Evolutionary conservation across 2,888 invertebrate genomes (phyloP).

Genomic region (Amphipyra berbera): DNA sequence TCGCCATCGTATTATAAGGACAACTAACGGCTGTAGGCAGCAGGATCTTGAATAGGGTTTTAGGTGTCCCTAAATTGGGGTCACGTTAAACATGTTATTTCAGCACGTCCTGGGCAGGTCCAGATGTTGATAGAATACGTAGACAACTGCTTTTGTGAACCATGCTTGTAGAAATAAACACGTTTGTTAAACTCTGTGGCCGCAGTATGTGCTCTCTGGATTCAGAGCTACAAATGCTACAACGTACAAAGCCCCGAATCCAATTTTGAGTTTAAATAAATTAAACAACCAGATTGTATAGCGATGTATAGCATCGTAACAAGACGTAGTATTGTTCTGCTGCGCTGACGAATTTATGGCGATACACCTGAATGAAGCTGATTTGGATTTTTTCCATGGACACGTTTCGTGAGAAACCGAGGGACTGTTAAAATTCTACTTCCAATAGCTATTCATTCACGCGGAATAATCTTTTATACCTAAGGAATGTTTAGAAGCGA

Average conservation of each 20-base stretch:
- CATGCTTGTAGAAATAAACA: constrained; percentile 40
- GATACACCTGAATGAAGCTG: constrained; percentile 40
- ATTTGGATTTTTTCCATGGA: constrained; percentile 38
- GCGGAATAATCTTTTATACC: constrained; percentile 62
- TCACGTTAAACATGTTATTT: constrained; percentile 42
- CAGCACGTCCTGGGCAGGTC: constrained; percentile 14
- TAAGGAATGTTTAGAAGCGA: constrained; percentile 60
- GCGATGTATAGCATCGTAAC: constrained; percentile 28
- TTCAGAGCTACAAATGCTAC: constrained; percentile 29
- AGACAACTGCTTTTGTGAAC: constrained; percentile 39
- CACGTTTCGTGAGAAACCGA: constrained; percentile 39
- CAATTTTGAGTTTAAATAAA: constrained; percentile 42
- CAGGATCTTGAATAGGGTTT: constrained; percentile 35
- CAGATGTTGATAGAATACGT: constrained; percentile 38
- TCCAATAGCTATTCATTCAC: constrained; percentile 61
- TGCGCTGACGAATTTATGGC: constrained; percentile 43
- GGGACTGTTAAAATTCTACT: constrained; percentile 58
- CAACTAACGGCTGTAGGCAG: constrained; percentile 22
- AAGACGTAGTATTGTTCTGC: constrained; percentile 25
- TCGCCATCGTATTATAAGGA: constrained; percentile 26
- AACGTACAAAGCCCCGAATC: constrained; percentile 21
- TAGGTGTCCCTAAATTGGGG: constrained; percentile 29
- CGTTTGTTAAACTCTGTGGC: constrained; percentile 43
- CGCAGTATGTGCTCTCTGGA: constrained; percentile 28
- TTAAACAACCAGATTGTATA: constrained; percentile 21